phyloP scores from a whole-genome alignment of 2,797 vertebrate genomes.

The Hoplostethus atlanticus region DNA sequence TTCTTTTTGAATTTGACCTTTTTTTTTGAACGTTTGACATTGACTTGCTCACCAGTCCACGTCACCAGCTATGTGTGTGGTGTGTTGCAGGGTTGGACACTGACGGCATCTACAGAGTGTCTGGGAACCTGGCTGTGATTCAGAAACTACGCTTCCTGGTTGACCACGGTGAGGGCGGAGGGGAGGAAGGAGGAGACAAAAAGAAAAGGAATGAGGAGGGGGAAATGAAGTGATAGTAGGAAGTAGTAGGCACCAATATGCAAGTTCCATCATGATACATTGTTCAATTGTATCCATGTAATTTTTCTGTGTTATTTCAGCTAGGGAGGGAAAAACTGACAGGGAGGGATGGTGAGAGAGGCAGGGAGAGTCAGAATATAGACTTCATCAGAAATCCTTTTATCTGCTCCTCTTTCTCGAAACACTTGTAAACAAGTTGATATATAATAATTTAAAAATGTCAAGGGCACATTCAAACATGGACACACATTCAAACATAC shows the following conservation, averaged over 20 bases:
- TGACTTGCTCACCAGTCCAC: background rate
- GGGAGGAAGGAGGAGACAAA: background rate
- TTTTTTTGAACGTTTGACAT: no score
- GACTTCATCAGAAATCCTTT: background rate
- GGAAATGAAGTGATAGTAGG: background rate
- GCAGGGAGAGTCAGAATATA: background rate
- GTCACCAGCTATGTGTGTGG: slow-evolving; percentile 7
- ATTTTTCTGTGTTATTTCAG: no score
- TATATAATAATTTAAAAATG: background rate
- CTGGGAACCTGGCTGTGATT: slow-evolving; percentile 92
- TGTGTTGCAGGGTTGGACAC: slow-evolving; percentile 88
- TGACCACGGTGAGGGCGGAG: slow-evolving; percentile 87
- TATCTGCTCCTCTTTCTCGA: background rate
- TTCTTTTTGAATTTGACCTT: background rate
- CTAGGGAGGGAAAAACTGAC: no score
- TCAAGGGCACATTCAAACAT: background rate
- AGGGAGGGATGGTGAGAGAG: background rate
- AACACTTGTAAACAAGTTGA: slow-evolving; percentile 5
- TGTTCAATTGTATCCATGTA: no score
- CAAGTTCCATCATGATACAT: no score
- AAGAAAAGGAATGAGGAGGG: background rate
- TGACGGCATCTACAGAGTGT: slow-evolving; percentile 95
- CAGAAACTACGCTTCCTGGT: slow-evolving; percentile 95
- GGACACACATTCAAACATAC: background rate
- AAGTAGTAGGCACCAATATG: no score